Base-by-base conservation (phyloP, 2,797 vertebrate species). In the Myripristis jacobus region DNA sequence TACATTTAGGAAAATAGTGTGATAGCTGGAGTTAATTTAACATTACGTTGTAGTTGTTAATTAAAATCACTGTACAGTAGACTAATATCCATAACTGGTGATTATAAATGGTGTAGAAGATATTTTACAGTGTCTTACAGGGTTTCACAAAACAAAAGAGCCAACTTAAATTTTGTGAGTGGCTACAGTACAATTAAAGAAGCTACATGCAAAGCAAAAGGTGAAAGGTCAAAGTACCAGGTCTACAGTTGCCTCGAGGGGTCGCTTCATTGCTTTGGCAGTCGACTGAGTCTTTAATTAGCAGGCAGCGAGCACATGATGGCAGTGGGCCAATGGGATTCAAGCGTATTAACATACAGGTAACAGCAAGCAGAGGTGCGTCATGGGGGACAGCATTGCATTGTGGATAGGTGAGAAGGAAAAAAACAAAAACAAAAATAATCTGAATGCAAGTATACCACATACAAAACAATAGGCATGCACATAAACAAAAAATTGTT, bases 261-360 rank as follows among this genome's bases (percentile, higher is more conserved):
- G 97, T 98, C 98, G 98, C 98, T 99, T 99, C 98, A 99, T 97
- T 97, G 97, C 98, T 99, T 99, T 99, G 97, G 97, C 97, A 98
- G 97, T 99, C 97, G 98, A 99, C 97, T 99, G 98, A 99, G 97
- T 99, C 98, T 99, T 98, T 98, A 95, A 98, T 96, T 97, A 98
- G 98, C 96, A 98, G 97, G 97, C 97, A 98, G 98, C 96, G 97
- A 99, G 97, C 97, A 99, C 98, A 99, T 99, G 98, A 99, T 98
- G 97, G 97, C 97, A 98, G 97, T 97, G 97, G 97, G 97, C 98
- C 98, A 99, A 99, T 99, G 98, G 97, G 97, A 96, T 96, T 99
- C 98, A 99, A 99, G 98, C 98, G 98, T 98, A 98, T 99, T 99
- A 99, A 99, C 98, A 99, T 98, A 99, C 97, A 99, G 97, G 97